Percentiles rank a stretch among this genome's conserved stretches.
These are phyloP conservation scores for Lathronympha strigana DNA, from an alignment of 2,888 invertebrate species.

Conservation along the genomic window DNA sequence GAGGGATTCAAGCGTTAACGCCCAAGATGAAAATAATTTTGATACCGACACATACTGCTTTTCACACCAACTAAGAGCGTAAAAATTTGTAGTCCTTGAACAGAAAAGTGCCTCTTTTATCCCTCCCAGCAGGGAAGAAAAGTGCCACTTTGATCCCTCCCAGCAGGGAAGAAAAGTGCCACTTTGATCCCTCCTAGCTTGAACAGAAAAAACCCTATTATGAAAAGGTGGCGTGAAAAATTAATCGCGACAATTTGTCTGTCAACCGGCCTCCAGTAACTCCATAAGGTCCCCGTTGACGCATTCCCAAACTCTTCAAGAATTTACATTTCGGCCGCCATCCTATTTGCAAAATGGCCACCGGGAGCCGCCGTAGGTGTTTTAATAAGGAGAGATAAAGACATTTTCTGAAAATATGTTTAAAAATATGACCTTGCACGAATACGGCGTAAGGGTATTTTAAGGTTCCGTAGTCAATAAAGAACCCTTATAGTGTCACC, in stretches of 20 bases:
- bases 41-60: too few species aligned
- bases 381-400: constrained; percentile 18
- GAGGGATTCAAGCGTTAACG: too few species aligned
- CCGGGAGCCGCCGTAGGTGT: constrained; percentile 24
- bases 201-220: neutral
- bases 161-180: too few species aligned
- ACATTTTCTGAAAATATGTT: neutral
- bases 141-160: too few species aligned
- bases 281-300: constrained; percentile 35
- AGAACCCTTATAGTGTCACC: too few species aligned
- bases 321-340: constrained; percentile 38
- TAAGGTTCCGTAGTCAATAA: too few species aligned
- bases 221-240: neutral
- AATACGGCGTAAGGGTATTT: neutral
- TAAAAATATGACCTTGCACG: neutral
- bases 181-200: too few species aligned
- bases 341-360: constrained; percentile 38
- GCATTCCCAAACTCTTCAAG: constrained; percentile 36
- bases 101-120: too few species aligned
- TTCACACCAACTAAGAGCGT: too few species aligned
- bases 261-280: constrained; percentile 9
- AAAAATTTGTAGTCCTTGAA: too few species aligned
- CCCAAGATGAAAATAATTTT: too few species aligned
- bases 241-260: neutral
- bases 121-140: too few species aligned